Conservation (phyloP, 2,113 vertebrate species). For the Puntigrus tetrazona region DNA sequence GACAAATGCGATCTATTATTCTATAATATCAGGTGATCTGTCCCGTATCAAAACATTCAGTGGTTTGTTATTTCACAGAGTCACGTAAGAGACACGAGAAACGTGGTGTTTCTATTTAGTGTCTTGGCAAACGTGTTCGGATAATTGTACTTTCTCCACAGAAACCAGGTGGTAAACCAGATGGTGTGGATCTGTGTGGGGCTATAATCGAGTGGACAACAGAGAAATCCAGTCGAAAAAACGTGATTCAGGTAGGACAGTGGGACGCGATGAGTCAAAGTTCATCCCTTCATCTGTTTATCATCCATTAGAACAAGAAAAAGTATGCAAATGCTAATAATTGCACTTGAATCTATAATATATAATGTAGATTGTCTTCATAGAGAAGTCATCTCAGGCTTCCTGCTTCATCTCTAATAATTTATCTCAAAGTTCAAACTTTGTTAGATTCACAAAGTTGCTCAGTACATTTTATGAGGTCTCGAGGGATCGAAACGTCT, state of each 20-base stretch:
- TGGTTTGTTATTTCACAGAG: not conserved
- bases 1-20: not conserved
- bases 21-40: not conserved
- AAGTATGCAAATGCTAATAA: not conserved
- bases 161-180: conserved; percentile 81
- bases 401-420: not conserved
- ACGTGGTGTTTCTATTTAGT: conserved; percentile 12
- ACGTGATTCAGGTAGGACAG: conserved; percentile 84
- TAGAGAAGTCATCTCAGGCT: not conserved
- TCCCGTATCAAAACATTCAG: not conserved
- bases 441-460: conserved; percentile 15
- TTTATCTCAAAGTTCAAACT: not conserved
- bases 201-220: conserved; percentile 83
- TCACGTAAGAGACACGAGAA: conserved; percentile 14
- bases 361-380: not conserved
- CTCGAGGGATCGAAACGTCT: conserved; percentile 17
- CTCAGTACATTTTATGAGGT: conserved; percentile 10
- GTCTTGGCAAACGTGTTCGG: not conserved
- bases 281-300: not conserved
- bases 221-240: conserved; percentile 87
- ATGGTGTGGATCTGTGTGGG: conserved; percentile 81
- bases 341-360: not conserved
- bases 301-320: not conserved
- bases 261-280: not conserved
- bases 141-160: conserved; percentile 53